phyloP scores from a whole-genome alignment of 2,888 invertebrate species.

The Pegoplata infirma region DNA sequence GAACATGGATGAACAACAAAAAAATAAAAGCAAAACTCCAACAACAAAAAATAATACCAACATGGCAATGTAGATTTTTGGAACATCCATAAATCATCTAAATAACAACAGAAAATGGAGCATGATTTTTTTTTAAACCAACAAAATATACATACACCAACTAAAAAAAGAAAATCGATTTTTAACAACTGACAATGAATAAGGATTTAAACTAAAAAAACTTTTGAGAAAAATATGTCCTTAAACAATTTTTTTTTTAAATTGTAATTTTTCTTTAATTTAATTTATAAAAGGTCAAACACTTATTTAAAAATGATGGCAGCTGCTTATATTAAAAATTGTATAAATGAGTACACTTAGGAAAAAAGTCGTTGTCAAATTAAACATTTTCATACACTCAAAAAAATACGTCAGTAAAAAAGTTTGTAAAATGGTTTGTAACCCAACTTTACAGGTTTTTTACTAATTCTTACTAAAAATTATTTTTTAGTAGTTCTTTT shows the following conservation, averaged over 20 bases:
- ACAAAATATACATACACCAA: too few species aligned
- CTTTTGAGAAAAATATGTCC: slow-evolving; percentile 15
- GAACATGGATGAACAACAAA: slow-evolving; percentile 31
- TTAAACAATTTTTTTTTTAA: neutral
- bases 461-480: too few species aligned
- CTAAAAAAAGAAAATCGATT: slow-evolving; percentile 35
- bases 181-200: slow-evolving; percentile 30
- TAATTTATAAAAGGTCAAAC: slow-evolving; percentile 46
- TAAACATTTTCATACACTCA: too few species aligned
- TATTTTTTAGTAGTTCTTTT: too few species aligned
- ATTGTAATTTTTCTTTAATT: slow-evolving; percentile 22
- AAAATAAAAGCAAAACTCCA: slow-evolving; percentile 16
- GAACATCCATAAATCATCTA: slow-evolving; percentile 59
- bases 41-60: slow-evolving; percentile 40
- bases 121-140: slow-evolving; percentile 46
- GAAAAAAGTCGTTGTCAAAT: too few species aligned
- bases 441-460: too few species aligned
- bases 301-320: slow-evolving; percentile 36
- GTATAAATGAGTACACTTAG: too few species aligned
- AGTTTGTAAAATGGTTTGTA: too few species aligned
- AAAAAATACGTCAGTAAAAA: too few species aligned
- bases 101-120: slow-evolving; percentile 60
- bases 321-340: slow-evolving; percentile 20
- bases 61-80: slow-evolving; percentile 61
- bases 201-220: slow-evolving; percentile 4